A percentile compares a stretch with the other conserved stretches of the same genome.
phyloP scores from a whole-genome alignment of 2,888 invertebrate species.

The Esperia sulphurella region DNA sequence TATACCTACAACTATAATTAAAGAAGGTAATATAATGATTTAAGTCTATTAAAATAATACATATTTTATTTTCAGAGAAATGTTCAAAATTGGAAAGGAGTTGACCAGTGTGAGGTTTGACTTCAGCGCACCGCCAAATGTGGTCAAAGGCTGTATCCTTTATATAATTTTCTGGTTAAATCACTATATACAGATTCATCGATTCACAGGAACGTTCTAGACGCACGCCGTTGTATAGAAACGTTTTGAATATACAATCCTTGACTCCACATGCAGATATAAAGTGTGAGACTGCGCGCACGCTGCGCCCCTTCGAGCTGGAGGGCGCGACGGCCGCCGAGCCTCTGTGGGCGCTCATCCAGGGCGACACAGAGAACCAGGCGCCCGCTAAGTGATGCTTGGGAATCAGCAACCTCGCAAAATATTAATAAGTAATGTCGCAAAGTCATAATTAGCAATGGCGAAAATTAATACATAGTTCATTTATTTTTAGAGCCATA shows the following conservation, averaged over 20 bases:
- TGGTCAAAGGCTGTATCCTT: constrained; percentile 75
- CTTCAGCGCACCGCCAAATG: constrained; percentile 48
- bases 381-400: constrained; percentile 30
- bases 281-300: background rate
- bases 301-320: background rate
- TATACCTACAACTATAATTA: too few species aligned
- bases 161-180: constrained; percentile 13
- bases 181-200: too few species aligned
- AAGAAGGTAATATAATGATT: too few species aligned
- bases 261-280: background rate
- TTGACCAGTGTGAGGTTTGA: constrained; percentile 58
- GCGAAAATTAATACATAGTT: too few species aligned
- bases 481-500: too few species aligned
- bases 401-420: too few species aligned
- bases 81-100: constrained; percentile 55
- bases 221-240: too few species aligned
- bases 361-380: constrained; percentile 20
- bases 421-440: too few species aligned
- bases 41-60: background rate
- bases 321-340: constrained; percentile 19
- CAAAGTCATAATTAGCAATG: too few species aligned
- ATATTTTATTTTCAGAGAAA: constrained; percentile 41
- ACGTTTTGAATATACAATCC: background rate
- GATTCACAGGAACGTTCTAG: too few species aligned
- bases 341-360: constrained; percentile 43